These are phyloP conservation scores for Onychomys torridus DNA, from an alignment of 2,797 vertebrate genomes.

Conservation along the genomic window DNA sequence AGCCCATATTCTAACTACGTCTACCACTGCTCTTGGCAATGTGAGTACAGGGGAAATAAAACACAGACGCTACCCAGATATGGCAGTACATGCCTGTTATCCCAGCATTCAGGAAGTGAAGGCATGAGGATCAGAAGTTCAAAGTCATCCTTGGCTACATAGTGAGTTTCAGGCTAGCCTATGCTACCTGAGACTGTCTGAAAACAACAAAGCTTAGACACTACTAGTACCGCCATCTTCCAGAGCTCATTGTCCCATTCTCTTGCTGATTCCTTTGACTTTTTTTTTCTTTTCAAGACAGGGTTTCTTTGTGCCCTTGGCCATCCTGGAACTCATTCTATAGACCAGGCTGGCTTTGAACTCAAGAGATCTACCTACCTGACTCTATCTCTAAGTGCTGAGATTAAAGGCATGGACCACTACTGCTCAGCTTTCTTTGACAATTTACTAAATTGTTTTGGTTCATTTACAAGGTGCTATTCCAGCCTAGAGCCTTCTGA, in stretches of 20 bases:
- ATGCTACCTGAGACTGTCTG: background rate
- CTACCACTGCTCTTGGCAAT: background rate
- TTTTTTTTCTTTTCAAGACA: background rate
- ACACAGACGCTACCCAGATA: background rate
- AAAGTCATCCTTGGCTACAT: background rate
- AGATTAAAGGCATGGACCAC: background rate
- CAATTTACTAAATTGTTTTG: background rate
- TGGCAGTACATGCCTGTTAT: background rate
- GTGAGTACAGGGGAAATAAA: background rate
- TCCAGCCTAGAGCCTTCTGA: slow-evolving; percentile 9
- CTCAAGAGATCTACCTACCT: background rate
- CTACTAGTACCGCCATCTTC: background rate
- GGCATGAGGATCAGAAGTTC: background rate
- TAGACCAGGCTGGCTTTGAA: background rate
- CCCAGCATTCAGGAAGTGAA: background rate
- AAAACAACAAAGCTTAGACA: background rate
- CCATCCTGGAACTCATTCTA: background rate
- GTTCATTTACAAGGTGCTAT: slow-evolving; percentile 41
- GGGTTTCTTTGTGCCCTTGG: background rate
- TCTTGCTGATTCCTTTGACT: slow-evolving; percentile 14
- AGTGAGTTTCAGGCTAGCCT: background rate
- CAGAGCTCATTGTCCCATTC: background rate
- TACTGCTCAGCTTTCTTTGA: background rate
- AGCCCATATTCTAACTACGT: background rate
- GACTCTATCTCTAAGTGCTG: background rate